A percentile compares a stretch with the other conserved stretches of the same genome.
Conservation (phyloP, 2,113 vertebrate genomes). For the Channa argus region DNA sequence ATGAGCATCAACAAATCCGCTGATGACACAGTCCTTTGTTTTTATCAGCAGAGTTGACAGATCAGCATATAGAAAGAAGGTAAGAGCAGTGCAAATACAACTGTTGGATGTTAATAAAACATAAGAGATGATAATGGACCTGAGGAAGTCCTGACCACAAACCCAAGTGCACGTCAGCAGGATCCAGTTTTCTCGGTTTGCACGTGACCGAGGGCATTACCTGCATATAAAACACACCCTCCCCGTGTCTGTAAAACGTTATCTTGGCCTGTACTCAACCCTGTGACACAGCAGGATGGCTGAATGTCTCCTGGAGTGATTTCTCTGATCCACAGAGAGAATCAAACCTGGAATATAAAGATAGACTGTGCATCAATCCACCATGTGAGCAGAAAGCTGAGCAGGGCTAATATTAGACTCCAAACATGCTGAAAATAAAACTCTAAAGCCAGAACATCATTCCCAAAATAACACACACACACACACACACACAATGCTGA, state of each 20-base stretch:
- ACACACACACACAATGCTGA: too few relatives aligned
- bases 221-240: neutral
- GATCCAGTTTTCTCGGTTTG: too few relatives aligned
- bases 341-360: slow-evolving; percentile 30
- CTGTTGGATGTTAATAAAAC: slow-evolving; percentile 5
- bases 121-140: slow-evolving; percentile 21
- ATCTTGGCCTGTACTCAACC: neutral
- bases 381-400: slow-evolving; percentile 27
- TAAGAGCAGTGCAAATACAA: neutral
- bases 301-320: neutral
- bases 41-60: neutral
- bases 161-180: slow-evolving; percentile 11
- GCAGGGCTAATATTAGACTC: slow-evolving; percentile 37
- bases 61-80: neutral
- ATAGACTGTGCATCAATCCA: slow-evolving; percentile 31
- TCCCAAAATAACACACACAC: slow-evolving; percentile 46
- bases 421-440: slow-evolving; percentile 37
- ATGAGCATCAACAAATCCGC: neutral
- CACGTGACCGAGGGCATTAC: neutral
- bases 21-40: slow-evolving; percentile 15
- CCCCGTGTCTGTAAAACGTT: neutral
- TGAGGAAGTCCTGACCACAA: slow-evolving; percentile 2
- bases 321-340: neutral
- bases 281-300: neutral
- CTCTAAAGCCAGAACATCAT: slow-evolving; percentile 2